Conservation (phyloP, 2,113 vertebrate species). For the Erinaceus europaeus region DNA sequence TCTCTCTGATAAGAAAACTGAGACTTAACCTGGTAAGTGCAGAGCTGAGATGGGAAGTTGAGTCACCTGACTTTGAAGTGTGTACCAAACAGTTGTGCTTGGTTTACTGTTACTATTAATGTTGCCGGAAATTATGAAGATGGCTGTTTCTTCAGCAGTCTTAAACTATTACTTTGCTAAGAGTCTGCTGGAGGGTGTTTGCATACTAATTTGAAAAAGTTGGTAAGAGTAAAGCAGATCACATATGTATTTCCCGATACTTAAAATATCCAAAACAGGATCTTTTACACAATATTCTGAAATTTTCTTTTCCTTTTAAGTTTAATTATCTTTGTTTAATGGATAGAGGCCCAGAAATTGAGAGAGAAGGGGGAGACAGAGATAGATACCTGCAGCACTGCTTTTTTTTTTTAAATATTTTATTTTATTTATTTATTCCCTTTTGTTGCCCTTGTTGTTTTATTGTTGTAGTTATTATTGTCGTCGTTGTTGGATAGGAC, state of each 20-base stretch:
- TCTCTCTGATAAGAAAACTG: not conserved
- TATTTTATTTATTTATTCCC: no score
- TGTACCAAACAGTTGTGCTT: not conserved
- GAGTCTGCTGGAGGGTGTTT: not conserved
- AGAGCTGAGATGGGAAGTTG: not conserved
- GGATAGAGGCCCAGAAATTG: no score
- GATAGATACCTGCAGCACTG: no score
- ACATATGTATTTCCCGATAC: not conserved
- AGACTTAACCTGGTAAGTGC: not conserved
- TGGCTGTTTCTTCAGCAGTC: not conserved
- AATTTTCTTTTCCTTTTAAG: no score
- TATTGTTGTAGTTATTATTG: no score
- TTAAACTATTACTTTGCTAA: slow-evolving; percentile 30
- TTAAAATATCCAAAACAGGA: no score
- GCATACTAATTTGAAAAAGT: slow-evolving; percentile 7
- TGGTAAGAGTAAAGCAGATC: not conserved
- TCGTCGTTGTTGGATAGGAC: no score
- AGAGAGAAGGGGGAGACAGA: no score
- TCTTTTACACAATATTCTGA: no score
- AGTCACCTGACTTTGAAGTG: not conserved
- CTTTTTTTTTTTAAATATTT: no score
- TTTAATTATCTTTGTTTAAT: no score
- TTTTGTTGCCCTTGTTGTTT: no score
- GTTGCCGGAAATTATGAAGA: slow-evolving; percentile 1
- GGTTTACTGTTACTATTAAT: not conserved